A percentile compares a stretch with the other conserved stretches of the same genome.
Evolutionary conservation across 2,888 invertebrate genomes (phyloP).

Genomic region (Melieria picta): DNA sequence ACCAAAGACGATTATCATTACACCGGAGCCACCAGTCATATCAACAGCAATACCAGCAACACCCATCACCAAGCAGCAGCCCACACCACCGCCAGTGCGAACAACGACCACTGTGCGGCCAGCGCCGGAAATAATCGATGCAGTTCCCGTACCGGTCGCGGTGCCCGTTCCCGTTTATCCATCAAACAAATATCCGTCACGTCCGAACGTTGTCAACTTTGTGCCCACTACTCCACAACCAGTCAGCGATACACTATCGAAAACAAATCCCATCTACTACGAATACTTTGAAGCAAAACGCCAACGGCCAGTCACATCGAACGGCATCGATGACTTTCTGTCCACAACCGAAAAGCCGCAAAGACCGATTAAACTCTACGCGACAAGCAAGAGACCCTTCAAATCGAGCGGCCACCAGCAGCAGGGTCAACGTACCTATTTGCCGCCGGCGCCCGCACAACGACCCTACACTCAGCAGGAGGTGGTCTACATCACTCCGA

Average conservation of each 20-base stretch:
- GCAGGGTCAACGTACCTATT: slow-evolving; percentile 42
- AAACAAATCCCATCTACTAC: slow-evolving; percentile 65
- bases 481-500: slow-evolving; percentile 68
- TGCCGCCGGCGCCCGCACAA: slow-evolving; percentile 44
- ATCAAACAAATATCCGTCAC: slow-evolving; percentile 48
- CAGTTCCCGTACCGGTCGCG: slow-evolving; percentile 58
- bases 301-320: slow-evolving; percentile 47
- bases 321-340: slow-evolving; percentile 54
- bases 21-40: slow-evolving; percentile 70
- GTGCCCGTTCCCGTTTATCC: slow-evolving; percentile 59
- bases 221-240: slow-evolving; percentile 56
- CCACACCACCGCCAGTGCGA: slow-evolving; percentile 67
- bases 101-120: slow-evolving; percentile 29
- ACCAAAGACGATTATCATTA: slow-evolving; percentile 53
- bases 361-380: slow-evolving; percentile 47
- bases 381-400: slow-evolving; percentile 52
- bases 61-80: slow-evolving; percentile 50
- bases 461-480: slow-evolving; percentile 52
- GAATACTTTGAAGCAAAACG: slow-evolving; percentile 66
- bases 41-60: slow-evolving; percentile 47
- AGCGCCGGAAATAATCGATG: slow-evolving; percentile 46
- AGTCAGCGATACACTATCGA: slow-evolving; percentile 51
- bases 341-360: slow-evolving; percentile 47
- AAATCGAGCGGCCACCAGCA: slow-evolving; percentile 41
- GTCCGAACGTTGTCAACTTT: slow-evolving; percentile 54